Conservation (phyloP, 2,888 invertebrate genomes). For the Phymatocera aterrima region DNA sequence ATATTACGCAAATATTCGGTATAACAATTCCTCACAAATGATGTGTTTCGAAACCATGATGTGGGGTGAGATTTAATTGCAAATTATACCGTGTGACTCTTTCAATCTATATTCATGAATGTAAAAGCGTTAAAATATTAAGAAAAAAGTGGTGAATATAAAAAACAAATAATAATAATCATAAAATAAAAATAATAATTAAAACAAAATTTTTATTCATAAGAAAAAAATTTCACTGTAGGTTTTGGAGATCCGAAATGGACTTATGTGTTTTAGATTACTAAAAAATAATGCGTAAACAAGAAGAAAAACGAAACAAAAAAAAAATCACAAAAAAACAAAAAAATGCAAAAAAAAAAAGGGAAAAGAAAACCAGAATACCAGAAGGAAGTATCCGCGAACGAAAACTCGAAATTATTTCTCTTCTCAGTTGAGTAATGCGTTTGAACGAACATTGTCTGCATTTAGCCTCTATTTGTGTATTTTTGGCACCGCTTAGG, state of each 20-base stretch:
- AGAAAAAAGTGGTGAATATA: constrained; percentile 62
- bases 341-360: constrained; percentile 47
- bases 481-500: constrained; percentile 51
- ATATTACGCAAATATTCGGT: constrained; percentile 13
- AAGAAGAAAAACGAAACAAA: constrained; percentile 37
- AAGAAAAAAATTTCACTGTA: constrained; percentile 53
- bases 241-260: constrained; percentile 50
- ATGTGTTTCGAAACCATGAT: constrained; percentile 54
- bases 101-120: constrained; percentile 70
- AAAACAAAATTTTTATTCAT: constrained; percentile 52
- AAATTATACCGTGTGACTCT: constrained; percentile 68
- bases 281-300: constrained; percentile 47
- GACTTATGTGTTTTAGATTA: constrained; percentile 59
- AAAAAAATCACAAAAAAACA: constrained; percentile 13
- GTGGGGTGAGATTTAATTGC: constrained; percentile 53
- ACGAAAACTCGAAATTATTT: constrained; percentile 44
- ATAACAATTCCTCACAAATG: constrained; percentile 57
- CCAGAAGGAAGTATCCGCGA: constrained; percentile 40
- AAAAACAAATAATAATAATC: constrained; percentile 55
- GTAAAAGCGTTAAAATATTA: constrained; percentile 68
- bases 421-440: constrained; percentile 45
- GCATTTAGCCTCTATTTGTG: constrained; percentile 51
- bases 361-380: constrained; percentile 35
- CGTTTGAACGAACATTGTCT: constrained; percentile 47
- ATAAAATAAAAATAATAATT: constrained; percentile 47